Conservation (phyloP, 2,113 vertebrate genomes). For the Halichoerus grypus region DNA sequence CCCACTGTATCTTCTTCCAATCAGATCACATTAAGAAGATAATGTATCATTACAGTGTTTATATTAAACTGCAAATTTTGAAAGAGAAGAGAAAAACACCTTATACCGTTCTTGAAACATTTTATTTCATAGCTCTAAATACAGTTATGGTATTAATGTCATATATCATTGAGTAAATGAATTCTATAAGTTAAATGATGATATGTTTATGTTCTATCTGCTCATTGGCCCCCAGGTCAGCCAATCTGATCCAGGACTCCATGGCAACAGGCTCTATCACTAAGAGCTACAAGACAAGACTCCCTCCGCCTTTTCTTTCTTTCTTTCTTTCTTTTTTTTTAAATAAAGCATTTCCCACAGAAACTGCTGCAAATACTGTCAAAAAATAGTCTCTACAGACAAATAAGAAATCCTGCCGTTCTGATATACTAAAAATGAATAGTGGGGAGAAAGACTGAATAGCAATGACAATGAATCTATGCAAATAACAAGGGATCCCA, state of each 20-base stretch:
- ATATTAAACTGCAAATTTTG: conserved; percentile 30
- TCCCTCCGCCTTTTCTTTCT: conserved; percentile 68
- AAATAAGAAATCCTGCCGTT: conserved; percentile 53
- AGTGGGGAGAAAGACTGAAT: background rate
- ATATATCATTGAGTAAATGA: conserved; percentile 48
- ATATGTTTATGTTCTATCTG: conserved; percentile 77
- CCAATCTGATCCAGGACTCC: conserved; percentile 93
- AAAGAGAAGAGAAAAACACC: conserved; percentile 22
- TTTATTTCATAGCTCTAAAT: conserved; percentile 54
- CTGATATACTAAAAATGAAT: conserved; percentile 46
- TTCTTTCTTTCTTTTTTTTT: conserved; percentile 12
- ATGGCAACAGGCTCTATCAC: conserved; percentile 95
- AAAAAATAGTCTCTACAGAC: conserved; percentile 40
- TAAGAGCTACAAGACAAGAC: conserved; percentile 90
- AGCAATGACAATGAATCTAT: conserved; percentile 46
- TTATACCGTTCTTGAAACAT: conserved; percentile 20
- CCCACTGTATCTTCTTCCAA: background rate
- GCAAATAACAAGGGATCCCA: conserved; percentile 19
- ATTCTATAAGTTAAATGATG: conserved; percentile 79
- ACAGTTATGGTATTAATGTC: conserved; percentile 31
- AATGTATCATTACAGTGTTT: conserved; percentile 29
- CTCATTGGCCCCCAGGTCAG: conserved; percentile 90
- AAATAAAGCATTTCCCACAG: conserved; percentile 63
- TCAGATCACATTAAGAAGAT: conserved; percentile 39
- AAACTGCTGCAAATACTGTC: conserved; percentile 57